A percentile compares a stretch with the other conserved stretches of the same genome.
These are phyloP conservation scores for Grantiella picta DNA, from an alignment of 2,113 vertebrate species.

Conservation along the genomic window DNA sequence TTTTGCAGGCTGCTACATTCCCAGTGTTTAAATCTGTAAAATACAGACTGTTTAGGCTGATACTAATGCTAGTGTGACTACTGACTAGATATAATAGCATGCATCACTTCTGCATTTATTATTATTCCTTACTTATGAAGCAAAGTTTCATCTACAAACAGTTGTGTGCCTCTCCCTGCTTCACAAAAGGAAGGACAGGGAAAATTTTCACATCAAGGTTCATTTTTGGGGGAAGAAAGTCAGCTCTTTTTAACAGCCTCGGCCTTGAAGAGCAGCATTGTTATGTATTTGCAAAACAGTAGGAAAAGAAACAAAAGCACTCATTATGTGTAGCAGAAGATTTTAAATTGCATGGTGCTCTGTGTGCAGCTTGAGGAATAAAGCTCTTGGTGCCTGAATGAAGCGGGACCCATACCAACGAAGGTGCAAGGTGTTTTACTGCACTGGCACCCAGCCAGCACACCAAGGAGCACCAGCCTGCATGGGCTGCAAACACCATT, in stretches of 20 bases:
- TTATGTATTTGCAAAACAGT: neutral
- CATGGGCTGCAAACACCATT: neutral
- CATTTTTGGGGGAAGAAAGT: neutral
- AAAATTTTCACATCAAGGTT: constrained; percentile 11
- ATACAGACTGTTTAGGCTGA: neutral
- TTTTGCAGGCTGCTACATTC: neutral
- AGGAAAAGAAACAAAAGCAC: neutral
- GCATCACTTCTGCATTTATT: neutral
- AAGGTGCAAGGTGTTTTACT: neutral
- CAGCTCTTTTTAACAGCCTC: neutral
- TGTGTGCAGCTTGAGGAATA: neutral
- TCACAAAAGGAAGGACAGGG: neutral
- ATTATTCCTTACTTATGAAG: neutral
- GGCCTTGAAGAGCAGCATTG: neutral
- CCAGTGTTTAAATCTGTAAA: neutral
- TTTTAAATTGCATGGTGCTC: neutral
- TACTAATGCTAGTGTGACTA: neutral
- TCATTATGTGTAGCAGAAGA: neutral
- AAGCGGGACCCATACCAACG: accelerated
- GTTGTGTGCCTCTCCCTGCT: neutral
- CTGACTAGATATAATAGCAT: neutral
- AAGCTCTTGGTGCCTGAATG: neutral
- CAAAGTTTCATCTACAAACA: neutral
- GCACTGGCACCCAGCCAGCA: neutral
- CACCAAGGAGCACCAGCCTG: neutral